Evolutionary conservation across 2,797 vertebrate species (phyloP), one percentile per base, ranked within the genome.

Genomic region (Manis javanica): DNA sequence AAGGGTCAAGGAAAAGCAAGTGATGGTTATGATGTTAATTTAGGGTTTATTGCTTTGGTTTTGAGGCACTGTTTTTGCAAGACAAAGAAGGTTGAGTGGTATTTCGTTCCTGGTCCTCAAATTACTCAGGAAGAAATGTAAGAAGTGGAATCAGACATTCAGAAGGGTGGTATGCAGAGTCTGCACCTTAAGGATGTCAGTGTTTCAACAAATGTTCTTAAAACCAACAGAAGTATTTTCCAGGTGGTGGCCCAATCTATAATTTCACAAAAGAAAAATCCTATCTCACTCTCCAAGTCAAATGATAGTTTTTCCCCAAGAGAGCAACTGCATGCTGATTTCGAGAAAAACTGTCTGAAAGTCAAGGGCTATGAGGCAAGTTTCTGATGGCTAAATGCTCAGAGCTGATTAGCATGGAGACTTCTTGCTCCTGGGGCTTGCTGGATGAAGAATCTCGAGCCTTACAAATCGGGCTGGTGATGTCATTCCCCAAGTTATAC

Each of bases 211-310:
- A 84, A 81, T 49, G n/a, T 84, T 21, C 77, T 87, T 79, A n/a
- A 90, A 81, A 77, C 23, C 26, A 66, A 46, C 10, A 31, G 39
- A 92, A 94, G 0, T 39, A 68, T 75, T 86, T 95, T 94, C 42
- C 19, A 90, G 4, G 77, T 86, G n/a, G 42, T 74, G 34, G 26
- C 37, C 46, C 49, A 89, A 89, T 92, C 78, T 77, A n/a, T 66
- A 75, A 63, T 86, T 91, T 96, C 16, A 92, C 51, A 71, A 95
- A 90, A 74, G 37, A 81, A 96, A 94, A 83, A 68, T 89, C 9
- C 16, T 72, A 3, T 87, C 21, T 90, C n/a, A 64, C 2, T 8
- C 42, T 61, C 29, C 26, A 93, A 87, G 49, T 85, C 23, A 90
- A 96, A 68, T 59, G n/a, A 83, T 95, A 77, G 31, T 82, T 72